phyloP scores from a whole-genome alignment of 2,113 vertebrate species.

The Cynoglossus semilaevis region DNA sequence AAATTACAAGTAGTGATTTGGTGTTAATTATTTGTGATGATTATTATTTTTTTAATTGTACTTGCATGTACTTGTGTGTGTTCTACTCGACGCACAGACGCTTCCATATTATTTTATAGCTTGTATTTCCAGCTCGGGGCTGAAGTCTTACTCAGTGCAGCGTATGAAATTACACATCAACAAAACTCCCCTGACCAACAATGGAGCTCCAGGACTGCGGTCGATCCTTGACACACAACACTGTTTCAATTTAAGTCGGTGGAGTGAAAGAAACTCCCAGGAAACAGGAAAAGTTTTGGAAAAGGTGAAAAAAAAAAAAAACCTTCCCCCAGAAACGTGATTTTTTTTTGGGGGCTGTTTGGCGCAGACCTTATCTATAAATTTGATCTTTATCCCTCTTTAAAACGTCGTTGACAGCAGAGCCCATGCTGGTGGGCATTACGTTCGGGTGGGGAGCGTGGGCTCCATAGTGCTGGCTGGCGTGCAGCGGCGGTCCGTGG shows the following conservation, averaged over 20 bases:
- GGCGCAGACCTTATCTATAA: conserved; percentile 87
- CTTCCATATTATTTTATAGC: conserved; percentile 52
- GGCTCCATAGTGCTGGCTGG: conserved; percentile 97
- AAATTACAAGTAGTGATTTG: too few species aligned
- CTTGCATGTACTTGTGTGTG: conserved; percentile 13
- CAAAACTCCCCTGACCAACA: conserved; percentile 54
- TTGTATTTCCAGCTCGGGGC: conserved; percentile 55
- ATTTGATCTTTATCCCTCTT: conserved; percentile 99
- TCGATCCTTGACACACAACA: conserved; percentile 28
- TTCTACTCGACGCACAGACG: conserved; percentile 11
- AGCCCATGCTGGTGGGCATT: conserved; percentile 99
- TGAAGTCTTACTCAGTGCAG: conserved; percentile 52
- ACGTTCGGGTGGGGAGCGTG: conserved; percentile 98
- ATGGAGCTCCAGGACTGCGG: conserved; percentile 33
- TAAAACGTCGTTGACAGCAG: conserved; percentile 99
- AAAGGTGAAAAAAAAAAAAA: conserved; percentile 26
- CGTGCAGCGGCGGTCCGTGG: conserved; percentile 97
- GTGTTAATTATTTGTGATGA: too few species aligned
- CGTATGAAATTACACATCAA: conserved; percentile 64
- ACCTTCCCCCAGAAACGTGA: background rate
- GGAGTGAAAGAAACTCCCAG: conserved; percentile 20
- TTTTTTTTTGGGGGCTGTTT: background rate
- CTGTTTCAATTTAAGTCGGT: conserved; percentile 18
- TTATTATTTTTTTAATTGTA: background rate
- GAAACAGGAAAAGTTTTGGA: conserved; percentile 19